Evolutionary conservation across 2,888 invertebrate species (phyloP).

Genomic region (Gymnosoma rotundatum): DNA sequence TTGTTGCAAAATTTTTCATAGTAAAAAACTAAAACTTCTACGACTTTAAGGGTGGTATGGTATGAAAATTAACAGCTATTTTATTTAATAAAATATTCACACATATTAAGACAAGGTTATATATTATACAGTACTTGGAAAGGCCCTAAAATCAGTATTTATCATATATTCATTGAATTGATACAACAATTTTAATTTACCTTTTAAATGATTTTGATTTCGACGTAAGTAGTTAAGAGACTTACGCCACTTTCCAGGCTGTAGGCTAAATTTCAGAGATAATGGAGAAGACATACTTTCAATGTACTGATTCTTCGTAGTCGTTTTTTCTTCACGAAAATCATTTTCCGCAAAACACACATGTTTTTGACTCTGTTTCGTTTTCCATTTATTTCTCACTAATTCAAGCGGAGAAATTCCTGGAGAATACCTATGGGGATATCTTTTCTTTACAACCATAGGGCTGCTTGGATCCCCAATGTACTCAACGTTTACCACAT

Average conservation of each 20-base stretch:
- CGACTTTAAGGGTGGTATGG: too few relatives aligned
- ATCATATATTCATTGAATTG: too few relatives aligned
- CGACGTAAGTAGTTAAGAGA: slow-evolving; percentile 85
- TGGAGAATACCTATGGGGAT: not conserved
- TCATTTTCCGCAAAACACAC: slow-evolving; percentile 60
- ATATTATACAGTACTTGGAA: too few relatives aligned
- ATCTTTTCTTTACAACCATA: not conserved
- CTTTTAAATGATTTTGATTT: slow-evolving; percentile 73
- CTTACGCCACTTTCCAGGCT: slow-evolving; percentile 88
- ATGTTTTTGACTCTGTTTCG: slow-evolving; percentile 52
- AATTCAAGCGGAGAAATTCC: slow-evolving; percentile 46
- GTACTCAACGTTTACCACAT: slow-evolving; percentile 4
- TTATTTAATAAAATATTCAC: too few relatives aligned
- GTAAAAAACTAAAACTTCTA: too few relatives aligned
- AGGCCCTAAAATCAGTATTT: too few relatives aligned
- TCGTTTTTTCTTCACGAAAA: not conserved
- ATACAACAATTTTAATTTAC: not conserved
- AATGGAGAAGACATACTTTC: not conserved
- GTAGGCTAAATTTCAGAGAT: slow-evolving; percentile 81
- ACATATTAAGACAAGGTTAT: too few relatives aligned
- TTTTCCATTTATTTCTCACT: slow-evolving; percentile 37
- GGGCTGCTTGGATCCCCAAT: not conserved
- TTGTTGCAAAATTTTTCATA: too few relatives aligned
- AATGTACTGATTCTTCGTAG: not conserved
- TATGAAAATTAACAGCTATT: too few relatives aligned